These are phyloP conservation scores for Morpho helenor DNA, from an alignment of 2,888 invertebrate genomes.

Conservation along the genomic window DNA sequence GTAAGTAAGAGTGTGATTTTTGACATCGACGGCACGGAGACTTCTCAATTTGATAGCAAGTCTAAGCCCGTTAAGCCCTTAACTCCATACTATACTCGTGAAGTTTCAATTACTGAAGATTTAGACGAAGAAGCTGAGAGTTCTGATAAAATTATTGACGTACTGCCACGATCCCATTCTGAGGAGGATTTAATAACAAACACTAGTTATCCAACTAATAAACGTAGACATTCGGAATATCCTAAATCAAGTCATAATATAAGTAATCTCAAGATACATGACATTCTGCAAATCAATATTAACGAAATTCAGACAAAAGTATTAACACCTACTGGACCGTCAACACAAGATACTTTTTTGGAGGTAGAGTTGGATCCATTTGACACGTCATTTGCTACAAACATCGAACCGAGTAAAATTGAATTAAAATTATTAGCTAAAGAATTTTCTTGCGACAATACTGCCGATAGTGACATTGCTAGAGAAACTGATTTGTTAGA, in stretches of 20 bases:
- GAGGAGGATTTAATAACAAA: slow-evolving; percentile 82
- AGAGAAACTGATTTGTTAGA: slow-evolving; percentile 69
- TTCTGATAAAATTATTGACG: slow-evolving; percentile 82
- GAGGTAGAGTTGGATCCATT: slow-evolving; percentile 86
- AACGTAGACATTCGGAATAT: slow-evolving; percentile 76
- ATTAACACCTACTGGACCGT: slow-evolving; percentile 73
- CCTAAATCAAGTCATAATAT: slow-evolving; percentile 44
- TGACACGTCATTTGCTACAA: slow-evolving; percentile 90
- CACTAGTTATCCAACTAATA: slow-evolving; percentile 47
- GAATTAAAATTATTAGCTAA: slow-evolving; percentile 88
- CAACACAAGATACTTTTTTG: slow-evolving; percentile 50
- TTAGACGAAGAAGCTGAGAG: slow-evolving; percentile 79
- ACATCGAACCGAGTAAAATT: slow-evolving; percentile 87
- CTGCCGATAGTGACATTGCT: slow-evolving; percentile 39
- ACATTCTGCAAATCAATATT: slow-evolving; percentile 56
- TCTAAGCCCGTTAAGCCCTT: slow-evolving; percentile 84
- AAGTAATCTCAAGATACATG: slow-evolving; percentile 45
- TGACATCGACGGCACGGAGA: slow-evolving; percentile 62
- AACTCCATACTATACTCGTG: slow-evolving; percentile 89
- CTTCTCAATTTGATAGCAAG: slow-evolving; percentile 79
- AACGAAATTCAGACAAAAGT: slow-evolving; percentile 79
- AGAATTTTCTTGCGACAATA: slow-evolving; percentile 82
- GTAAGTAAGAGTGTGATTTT: slow-evolving; percentile 75
- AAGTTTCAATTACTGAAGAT: slow-evolving; percentile 78
- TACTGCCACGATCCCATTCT: slow-evolving; percentile 78